A percentile compares a stretch with the other conserved stretches of the same genome.
phyloP scores from a whole-genome alignment of 1,140 invertebrate species.

The Trissolcus basalis region DNA sequence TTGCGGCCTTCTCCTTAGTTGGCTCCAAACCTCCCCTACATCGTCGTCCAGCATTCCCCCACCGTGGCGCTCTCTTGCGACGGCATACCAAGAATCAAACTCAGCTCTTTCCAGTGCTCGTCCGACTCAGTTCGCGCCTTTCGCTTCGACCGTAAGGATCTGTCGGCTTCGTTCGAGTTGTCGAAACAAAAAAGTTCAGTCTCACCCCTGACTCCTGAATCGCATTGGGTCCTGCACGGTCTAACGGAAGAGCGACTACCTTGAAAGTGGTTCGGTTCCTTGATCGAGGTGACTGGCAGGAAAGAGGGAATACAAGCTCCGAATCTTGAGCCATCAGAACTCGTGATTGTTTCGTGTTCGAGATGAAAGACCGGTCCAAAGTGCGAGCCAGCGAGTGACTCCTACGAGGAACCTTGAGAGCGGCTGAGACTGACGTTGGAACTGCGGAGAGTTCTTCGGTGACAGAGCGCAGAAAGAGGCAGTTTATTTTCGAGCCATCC shows the following conservation, averaged over 20 bases:
- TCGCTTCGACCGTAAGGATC: slow-evolving; percentile 59
- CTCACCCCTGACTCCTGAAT: background rate
- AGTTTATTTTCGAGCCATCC: background rate
- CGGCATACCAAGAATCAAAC: slow-evolving; percentile 57
- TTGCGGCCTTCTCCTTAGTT: slow-evolving; percentile 38
- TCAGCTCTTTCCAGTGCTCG: slow-evolving; percentile 61
- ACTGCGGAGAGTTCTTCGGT: background rate
- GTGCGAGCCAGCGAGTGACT: slow-evolving; percentile 19
- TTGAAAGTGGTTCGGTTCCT: slow-evolving; percentile 24
- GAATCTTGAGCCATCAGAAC: background rate
- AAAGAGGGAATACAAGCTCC: background rate
- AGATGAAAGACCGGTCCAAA: slow-evolving; percentile 14
- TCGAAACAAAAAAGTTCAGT: background rate
- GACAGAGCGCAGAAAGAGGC: no score
- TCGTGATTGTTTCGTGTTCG: slow-evolving; percentile 24
- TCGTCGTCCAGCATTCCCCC: slow-evolving; percentile 52
- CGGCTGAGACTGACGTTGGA: background rate
- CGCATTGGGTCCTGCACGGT: background rate
- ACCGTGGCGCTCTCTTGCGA: slow-evolving; percentile 48
- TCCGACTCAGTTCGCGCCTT: slow-evolving; percentile 68
- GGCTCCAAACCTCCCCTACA: slow-evolving; percentile 50
- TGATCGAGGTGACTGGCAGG: background rate
- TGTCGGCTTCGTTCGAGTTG: slow-evolving; percentile 23
- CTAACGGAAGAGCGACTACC: background rate
- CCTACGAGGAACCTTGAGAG: background rate